Evolutionary conservation across 23 tunicate species (phyloP), one percentile per base, ranked within the genome.

Genomic region (Diplosoma virens): DNA sequence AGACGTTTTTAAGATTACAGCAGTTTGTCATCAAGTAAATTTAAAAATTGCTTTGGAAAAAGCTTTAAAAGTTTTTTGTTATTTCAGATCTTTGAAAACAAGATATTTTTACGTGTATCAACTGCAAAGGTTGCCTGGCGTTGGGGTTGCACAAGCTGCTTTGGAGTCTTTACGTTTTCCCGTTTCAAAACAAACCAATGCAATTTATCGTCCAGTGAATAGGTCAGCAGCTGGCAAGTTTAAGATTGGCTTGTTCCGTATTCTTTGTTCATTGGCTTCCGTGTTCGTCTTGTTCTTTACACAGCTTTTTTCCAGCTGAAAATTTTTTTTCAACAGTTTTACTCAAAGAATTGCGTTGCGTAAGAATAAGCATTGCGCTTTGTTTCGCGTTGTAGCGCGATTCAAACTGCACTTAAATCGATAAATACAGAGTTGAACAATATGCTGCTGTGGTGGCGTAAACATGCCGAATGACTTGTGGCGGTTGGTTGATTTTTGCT

Each of bases 71-170:
- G 47, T 20, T 52, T 30, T 23, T 30, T 50, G 3, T 64, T 3
- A 30, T 71, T 75, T 0, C 79, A 90, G 97, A 2, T 27, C 66
- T 24, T 1, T 82, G 47, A 84, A 79, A 47, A 79, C 78, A 5
- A 31, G 97, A 65, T 56, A 75, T 41, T 90, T 90, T 59, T 90
- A 79, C 82, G 70, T 71, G 2, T 80, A 90, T 52, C 48, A 90
- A 46, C 82, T 90, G 53, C 37, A 76, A 41, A 63, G 30, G 34
- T 67, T 90, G 46, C 82, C 86, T 41, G 97, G 86, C 16, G 97
- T 90, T 58, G 90, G 97, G 17, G 80, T 79, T 45, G 52, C 11
- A 45, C 11, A 45, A 16, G 52, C 52, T 16, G 16, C 11, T 45
- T 45, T 16, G 11, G 11, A 9, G 52, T 11, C 16, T 45, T 45